Base-by-base conservation (phyloP, 2,113 vertebrate genomes). In the Tragelaphus imberbis region DNA sequence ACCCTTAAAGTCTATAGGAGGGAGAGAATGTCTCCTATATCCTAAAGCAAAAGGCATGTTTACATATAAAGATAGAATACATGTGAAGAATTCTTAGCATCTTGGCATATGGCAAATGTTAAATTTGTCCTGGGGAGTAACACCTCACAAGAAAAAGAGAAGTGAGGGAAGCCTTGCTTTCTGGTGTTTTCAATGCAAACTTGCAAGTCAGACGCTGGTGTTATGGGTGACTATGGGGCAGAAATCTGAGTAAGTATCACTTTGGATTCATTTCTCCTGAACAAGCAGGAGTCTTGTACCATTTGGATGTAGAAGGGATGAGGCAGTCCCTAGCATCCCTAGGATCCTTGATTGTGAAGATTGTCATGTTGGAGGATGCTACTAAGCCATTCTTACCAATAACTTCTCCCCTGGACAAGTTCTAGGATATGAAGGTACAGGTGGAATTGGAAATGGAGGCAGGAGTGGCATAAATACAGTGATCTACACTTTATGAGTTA, bases 101-200 rank as follows among this genome's bases (percentile, higher is more conserved):
- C 85, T 68, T 36, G 55, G 79, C 95, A 94, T 89, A 96, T 53
- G 93, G 82, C 36, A 93, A 90, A 95, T 96, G 93, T 91, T 98
- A 97, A 96, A 96, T 97, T 93, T 88, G 89, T 79, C 71, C 89
- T 59, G 1, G 84, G 49, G 95, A 97, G 93, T 95, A 95, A 87
- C 71, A 96, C 82, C 21, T 94, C 56, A 53, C 16, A 10, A 59
- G 11, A 23, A 94, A 95, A 91, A 91, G 84, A 84, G 19, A 80
- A 75, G 9, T 61, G 36, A 93, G 40, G 10, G n/a, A 61, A 96
- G 23, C 15, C 36, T 75, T 84, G 86, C n/a, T 81, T 2, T 65
- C 28, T n/a, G 40, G 6, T 90, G 21, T 95, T 49, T 96, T 96
- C 81, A 81, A 12, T 44, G 36, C 30, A 94, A 95, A 92, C 28